Evolutionary conservation across 1,140 invertebrate genomes (phyloP), one percentile per base, ranked within the genome.

Genomic region (Brachionus sp.): DNA sequence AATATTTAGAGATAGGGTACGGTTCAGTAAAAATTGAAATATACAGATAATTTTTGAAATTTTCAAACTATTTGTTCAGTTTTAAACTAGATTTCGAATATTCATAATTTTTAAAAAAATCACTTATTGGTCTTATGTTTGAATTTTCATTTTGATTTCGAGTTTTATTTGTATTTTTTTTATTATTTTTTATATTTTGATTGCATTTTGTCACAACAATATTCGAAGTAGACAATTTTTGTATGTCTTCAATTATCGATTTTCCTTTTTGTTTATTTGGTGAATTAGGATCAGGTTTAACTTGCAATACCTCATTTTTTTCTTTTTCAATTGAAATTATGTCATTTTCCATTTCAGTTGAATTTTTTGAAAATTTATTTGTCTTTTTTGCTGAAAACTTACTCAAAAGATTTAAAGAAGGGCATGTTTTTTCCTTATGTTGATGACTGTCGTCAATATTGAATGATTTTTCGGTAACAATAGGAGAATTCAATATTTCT

Each of bases 61-160:
- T 29, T 13, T 13, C 13, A 25, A 46, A 29, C n/a, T 75, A 75
- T 75, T 75, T 75, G 25, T 12, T 75, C 3, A 75, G 12, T 75
- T 75, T 75, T 33, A 75, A 46, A 46, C 19, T 75, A 25, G 39
- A 46, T 46, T 75, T 75, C 9, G 39, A 13, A 13, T 25, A 75
- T 46, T 75, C 42, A 33, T 46, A 75, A 50, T 33, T 75, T 46
- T 44, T 46, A 75, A 75, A 75, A 75, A 35, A 75, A 33, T 75
- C 70, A 75, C 39, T 75, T 12, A 75, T 75, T 46, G 70, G 70
- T n/a, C 44, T 75, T 25, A 13, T 46, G n/a, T 44, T 75, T 37
- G 33, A 23, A 19, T 46, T n/a, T 75, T 19, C n/a, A 10, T 1
- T 39, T 75, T 44, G 12, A 46, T 75, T 75, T 46, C 19, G 23